phyloP scores from a whole-genome alignment of 2,113 vertebrate genomes.

The Eretmodus cyanostictus region DNA sequence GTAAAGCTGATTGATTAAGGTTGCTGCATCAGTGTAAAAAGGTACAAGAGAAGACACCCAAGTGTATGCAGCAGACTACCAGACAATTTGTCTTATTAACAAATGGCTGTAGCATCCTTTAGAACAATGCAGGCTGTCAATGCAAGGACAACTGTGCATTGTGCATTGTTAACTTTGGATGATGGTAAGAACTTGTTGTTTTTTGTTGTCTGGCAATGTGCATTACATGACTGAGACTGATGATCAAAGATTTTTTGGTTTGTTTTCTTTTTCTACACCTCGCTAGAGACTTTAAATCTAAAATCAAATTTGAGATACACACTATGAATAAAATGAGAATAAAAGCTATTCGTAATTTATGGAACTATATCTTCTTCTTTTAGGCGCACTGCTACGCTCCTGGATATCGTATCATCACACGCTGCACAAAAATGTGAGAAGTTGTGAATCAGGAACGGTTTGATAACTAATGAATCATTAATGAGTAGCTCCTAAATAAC shows the following conservation, averaged over 20 bases:
- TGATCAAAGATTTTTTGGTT: background rate
- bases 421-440: background rate
- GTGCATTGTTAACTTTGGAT: conserved; percentile 1
- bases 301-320: background rate
- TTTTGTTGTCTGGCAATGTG: background rate
- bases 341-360: background rate
- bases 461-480: background rate
- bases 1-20: conserved; percentile 28
- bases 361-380: background rate
- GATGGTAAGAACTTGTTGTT: background rate
- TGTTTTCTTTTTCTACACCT: background rate
- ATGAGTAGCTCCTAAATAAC: background rate
- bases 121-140: conserved; percentile 7
- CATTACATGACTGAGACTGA: background rate
- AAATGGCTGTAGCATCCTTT: background rate
- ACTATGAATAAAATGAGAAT: background rate
- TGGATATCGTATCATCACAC: background rate
- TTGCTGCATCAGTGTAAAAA: conserved; percentile 29
- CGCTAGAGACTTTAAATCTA: background rate
- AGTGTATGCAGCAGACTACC: background rate
- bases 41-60: background rate
- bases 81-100: conserved; percentile 6
- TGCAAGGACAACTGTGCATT: background rate
- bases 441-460: background rate
- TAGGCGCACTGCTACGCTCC: background rate